Conservation (phyloP, 2,888 invertebrate genomes). For the Drosophila pseudotakahashii region DNA sequence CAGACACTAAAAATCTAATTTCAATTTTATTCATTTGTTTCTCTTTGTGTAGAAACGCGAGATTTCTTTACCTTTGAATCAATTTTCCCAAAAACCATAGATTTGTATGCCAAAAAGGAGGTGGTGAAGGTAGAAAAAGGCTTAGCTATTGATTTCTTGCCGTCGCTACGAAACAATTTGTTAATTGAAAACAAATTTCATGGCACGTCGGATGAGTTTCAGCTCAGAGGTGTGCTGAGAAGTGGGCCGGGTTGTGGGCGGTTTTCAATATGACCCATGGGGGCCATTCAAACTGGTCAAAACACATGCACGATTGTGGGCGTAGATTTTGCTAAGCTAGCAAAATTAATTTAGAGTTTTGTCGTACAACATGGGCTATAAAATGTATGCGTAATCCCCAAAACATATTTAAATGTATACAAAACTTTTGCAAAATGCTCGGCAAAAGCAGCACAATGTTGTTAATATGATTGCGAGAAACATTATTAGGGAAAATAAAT, state of each 20-base stretch:
- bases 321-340: slow-evolving; percentile 19
- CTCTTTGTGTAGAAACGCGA: neutral
- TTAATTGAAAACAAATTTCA: slow-evolving; percentile 77
- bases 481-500: neutral
- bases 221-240: slow-evolving; percentile 5
- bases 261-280: slow-evolving; percentile 29
- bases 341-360: slow-evolving; percentile 39
- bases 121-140: slow-evolving; percentile 1
- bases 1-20: too few relatives aligned
- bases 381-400: slow-evolving; percentile 14
- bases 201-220: slow-evolving; percentile 23
- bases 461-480: neutral
- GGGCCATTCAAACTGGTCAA: slow-evolving; percentile 22
- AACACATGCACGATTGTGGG: slow-evolving; percentile 11
- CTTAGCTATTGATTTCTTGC: slow-evolving; percentile 32
- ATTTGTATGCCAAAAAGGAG: slow-evolving; percentile 8
- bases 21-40: too few relatives aligned
- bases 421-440: neutral
- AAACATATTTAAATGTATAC: slow-evolving; percentile 13
- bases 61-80: slow-evolving; percentile 1
- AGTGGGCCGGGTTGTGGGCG: slow-evolving; percentile 6
- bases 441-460: neutral
- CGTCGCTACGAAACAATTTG: slow-evolving; percentile 55
- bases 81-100: slow-evolving; percentile 9
- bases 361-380: slow-evolving; percentile 29